Evolutionary conservation across 2,113 vertebrate species (phyloP).

Genomic region (Alligator mississippiensis): DNA sequence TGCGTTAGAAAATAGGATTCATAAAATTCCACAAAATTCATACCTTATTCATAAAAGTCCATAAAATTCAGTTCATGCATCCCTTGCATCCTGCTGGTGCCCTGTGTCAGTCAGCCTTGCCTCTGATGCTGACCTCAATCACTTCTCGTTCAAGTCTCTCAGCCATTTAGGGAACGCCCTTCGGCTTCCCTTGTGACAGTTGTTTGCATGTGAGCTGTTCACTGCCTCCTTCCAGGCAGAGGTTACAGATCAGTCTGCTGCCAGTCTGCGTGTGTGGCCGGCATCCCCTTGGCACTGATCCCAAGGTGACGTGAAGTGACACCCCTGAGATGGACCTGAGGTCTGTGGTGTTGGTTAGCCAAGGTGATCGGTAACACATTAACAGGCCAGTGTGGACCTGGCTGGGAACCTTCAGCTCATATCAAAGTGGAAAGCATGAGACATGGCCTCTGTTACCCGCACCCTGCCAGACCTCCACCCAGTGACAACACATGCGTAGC

Average conservation of each 20-base stretch:
- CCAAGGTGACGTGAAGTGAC: neutral
- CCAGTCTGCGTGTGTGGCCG: neutral
- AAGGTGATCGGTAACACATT: neutral
- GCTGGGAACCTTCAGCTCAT: neutral
- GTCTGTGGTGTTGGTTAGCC: neutral
- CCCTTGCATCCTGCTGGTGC: no score
- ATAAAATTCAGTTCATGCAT: no score
- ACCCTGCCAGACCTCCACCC: neutral
- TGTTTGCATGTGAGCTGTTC: no score
- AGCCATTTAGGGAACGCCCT: no score
- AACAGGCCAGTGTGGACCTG: neutral
- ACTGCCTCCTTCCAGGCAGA: neutral
- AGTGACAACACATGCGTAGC: neutral
- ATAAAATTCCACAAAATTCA: no score
- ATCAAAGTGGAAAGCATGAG: neutral
- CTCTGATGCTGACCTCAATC: no score
- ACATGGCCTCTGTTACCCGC: neutral
- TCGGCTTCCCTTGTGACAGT: no score
- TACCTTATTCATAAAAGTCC: no score
- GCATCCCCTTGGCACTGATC: accelerated
- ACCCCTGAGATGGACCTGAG: accelerated
- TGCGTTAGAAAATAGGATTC: no score
- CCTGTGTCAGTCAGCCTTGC: no score
- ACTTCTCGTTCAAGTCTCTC: no score
- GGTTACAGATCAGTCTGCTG: neutral